A percentile compares a stretch with the other conserved stretches of the same genome.
Conservation (phyloP, 2,113 vertebrate species). For the Acrocephalus kingi region DNA sequence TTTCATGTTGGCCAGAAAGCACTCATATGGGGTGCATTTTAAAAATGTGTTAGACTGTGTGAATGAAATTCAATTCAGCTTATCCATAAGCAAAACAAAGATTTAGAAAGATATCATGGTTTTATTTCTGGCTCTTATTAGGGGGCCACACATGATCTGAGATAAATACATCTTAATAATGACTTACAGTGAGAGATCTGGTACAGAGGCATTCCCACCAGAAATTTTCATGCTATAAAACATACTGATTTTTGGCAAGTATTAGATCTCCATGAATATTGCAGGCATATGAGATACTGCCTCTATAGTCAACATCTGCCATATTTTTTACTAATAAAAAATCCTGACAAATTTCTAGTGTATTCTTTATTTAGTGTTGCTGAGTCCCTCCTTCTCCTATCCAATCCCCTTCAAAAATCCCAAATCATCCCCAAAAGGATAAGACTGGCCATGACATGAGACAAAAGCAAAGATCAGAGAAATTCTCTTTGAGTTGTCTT, state of each 20-base stretch:
- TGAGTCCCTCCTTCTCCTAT: neutral
- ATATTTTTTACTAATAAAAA: neutral
- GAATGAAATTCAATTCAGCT: slow-evolving; percentile 48
- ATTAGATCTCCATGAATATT: neutral
- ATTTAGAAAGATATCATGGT: neutral
- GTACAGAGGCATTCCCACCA: slow-evolving; percentile 18
- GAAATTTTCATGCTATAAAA: neutral
- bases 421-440: neutral
- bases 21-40: neutral
- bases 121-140: slow-evolving; percentile 25
- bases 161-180: slow-evolving; percentile 20
- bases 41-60: slow-evolving; percentile 16
- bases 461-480: neutral
- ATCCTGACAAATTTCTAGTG: neutral
- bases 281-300: neutral
- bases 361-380: neutral
- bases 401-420: neutral
- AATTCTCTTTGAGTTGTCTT: neutral
- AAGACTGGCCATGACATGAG: neutral
- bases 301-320: neutral
- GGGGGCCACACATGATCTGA: slow-evolving; percentile 12
- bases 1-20: neutral
- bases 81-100: slow-evolving; percentile 28
- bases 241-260: neutral
- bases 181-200: slow-evolving; percentile 3